phyloP scores from a whole-genome alignment of 30 jellyfish, hydroid and myxozoan genomes.

The Hydractinia echinata region DNA sequence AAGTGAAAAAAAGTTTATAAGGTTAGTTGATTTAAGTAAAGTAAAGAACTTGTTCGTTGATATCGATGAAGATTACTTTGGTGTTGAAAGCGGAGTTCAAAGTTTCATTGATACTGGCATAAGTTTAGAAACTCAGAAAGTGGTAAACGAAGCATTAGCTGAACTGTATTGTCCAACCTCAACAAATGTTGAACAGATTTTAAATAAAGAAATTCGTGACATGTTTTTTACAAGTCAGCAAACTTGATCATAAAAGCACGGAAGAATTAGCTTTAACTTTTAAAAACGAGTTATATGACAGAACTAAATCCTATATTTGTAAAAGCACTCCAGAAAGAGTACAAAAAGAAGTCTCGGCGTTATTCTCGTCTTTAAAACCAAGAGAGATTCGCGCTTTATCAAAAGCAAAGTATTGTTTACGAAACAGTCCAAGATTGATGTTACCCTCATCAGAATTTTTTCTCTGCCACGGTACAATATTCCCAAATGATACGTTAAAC shows the following conservation, averaged over 20 bases:
- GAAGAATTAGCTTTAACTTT: no score
- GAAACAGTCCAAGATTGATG: conserved; percentile 19
- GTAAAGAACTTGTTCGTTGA: conserved; percentile 30
- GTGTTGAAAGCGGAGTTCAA: conserved; percentile 47
- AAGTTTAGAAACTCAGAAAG: background rate
- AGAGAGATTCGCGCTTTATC: background rate
- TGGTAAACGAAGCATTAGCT: background rate
- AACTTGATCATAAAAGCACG: no score
- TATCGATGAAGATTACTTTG: conserved; percentile 49
- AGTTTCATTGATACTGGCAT: conserved; percentile 26
- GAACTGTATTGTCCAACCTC: conserved; percentile 29
- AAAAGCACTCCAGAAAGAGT: no score
- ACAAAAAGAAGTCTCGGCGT: no score
- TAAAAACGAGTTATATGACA: no score
- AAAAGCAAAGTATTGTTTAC: conserved; percentile 23
- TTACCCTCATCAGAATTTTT: background rate
- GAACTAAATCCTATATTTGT: no score
- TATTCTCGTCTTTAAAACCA: background rate
- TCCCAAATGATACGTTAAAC: conserved; percentile 28
- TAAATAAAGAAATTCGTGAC: background rate
- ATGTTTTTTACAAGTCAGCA: no score
- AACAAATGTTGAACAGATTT: background rate
- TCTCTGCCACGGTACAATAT: conserved; percentile 34
- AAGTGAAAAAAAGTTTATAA: conserved; percentile 12
- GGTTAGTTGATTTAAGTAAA: background rate